Conservation (phyloP, 2,888 invertebrate species). For the Drosophila niveifrons region DNA sequence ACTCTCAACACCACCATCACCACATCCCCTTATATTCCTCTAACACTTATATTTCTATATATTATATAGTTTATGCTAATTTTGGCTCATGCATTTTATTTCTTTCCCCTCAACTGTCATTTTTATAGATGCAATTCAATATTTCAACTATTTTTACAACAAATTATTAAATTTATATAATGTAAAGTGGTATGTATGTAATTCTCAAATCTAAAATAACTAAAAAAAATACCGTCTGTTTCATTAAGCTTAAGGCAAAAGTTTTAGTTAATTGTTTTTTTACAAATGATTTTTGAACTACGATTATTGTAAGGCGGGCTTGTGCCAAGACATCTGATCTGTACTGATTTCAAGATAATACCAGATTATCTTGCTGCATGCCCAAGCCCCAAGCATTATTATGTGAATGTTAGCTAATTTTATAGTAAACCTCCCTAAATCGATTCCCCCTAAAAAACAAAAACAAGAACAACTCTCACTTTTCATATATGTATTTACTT, state of each 20-base stretch:
- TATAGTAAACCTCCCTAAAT: conserved; percentile 61
- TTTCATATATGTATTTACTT: conserved; percentile 51
- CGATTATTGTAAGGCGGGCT: conserved; percentile 45
- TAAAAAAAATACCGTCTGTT: conserved; percentile 57
- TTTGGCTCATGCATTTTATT: conserved; percentile 57
- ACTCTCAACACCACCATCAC: conserved; percentile 25
- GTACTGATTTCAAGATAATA: conserved; percentile 55
- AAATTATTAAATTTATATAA: conserved; percentile 67
- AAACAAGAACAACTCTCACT: conserved; percentile 22
- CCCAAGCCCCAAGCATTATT: conserved; percentile 34
- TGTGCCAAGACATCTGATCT: conserved; percentile 54
- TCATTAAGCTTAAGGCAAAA: conserved; percentile 75
- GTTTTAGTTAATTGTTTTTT: conserved; percentile 81
- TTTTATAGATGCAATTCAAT: conserved; percentile 40
- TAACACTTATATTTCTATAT: conserved; percentile 15
- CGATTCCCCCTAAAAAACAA: conserved; percentile 12
- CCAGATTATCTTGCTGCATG: conserved; percentile 38
- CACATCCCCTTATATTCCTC: conserved; percentile 10
- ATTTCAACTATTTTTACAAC: conserved; percentile 49
- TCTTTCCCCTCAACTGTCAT: conserved; percentile 40
- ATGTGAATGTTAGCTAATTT: conserved; percentile 80
- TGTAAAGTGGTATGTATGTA: conserved; percentile 65
- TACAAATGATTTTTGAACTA: conserved; percentile 59
- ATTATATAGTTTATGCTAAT: conserved; percentile 46
- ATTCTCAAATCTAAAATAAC: conserved; percentile 43